phyloP scores from a whole-genome alignment of 2,113 vertebrate species.

The Tachycineta bicolor region DNA sequence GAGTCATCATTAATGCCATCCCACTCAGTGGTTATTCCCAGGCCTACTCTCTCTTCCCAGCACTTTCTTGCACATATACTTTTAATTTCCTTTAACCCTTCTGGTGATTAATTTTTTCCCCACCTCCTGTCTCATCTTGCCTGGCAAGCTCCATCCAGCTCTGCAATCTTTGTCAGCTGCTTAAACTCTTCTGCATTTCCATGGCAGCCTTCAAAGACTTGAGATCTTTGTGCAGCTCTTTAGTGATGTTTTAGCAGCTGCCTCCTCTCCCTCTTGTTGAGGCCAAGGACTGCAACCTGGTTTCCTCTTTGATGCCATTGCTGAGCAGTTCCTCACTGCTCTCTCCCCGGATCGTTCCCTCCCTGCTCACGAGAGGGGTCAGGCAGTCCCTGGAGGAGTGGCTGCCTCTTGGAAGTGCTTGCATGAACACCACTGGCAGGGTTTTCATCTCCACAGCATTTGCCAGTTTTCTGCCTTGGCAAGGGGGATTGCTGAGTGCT shows the following conservation, averaged over 20 bases:
- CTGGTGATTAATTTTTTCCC: not conserved
- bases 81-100: not conserved
- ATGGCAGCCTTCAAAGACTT: not conserved
- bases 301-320: not conserved
- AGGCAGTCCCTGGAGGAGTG: not conserved
- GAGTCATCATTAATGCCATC: conserved; percentile 34
- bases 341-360: not conserved
- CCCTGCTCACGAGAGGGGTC: not conserved
- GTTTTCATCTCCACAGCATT: too few relatives aligned
- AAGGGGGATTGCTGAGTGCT: too few relatives aligned
- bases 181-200: not conserved
- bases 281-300: not conserved
- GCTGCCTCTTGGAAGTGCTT: not conserved
- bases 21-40: conserved; percentile 31
- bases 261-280: not conserved
- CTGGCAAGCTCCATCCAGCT: not conserved
- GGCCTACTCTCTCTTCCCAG: not conserved
- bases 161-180: not conserved
- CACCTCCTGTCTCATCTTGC: not conserved
- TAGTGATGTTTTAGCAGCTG: not conserved
- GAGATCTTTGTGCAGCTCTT: not conserved
- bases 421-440: too few relatives aligned
- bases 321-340: not conserved
- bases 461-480: too few relatives aligned
- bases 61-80: not conserved